Conservation (phyloP, 2,797 vertebrate species). For the Fistularia tabacaria region DNA sequence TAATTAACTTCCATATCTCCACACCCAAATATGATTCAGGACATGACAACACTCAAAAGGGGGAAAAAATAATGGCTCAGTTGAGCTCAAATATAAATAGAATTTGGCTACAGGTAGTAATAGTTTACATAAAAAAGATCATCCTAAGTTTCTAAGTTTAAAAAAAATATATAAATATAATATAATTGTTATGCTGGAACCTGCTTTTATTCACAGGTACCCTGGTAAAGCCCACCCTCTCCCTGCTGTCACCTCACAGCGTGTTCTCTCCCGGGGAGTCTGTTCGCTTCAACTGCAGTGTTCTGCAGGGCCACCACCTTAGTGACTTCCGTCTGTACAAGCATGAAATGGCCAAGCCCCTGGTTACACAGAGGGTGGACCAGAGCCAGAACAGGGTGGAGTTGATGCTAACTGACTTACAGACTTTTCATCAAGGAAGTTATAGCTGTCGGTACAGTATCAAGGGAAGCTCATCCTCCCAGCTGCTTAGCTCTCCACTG, state of each 20-base stretch:
- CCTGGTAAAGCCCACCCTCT: slow-evolving; percentile 65
- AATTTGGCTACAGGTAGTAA: background rate
- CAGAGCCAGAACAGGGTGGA: slow-evolving; percentile 64
- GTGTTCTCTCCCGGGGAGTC: slow-evolving; percentile 71
- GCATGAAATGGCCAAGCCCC: slow-evolving; percentile 64
- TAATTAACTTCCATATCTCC: too few species aligned
- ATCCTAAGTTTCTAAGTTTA: background rate
- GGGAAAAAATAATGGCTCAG: too few species aligned
- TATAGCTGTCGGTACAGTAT: slow-evolving; percentile 75
- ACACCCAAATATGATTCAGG: too few species aligned
- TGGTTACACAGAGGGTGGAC: slow-evolving; percentile 72
- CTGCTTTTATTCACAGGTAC: slow-evolving; percentile 49
- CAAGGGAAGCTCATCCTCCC: slow-evolving; percentile 51
- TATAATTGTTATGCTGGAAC: background rate
- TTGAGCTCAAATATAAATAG: too few species aligned
- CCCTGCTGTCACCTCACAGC: slow-evolving; percentile 67
- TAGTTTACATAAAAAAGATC: background rate
- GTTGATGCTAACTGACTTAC: slow-evolving; percentile 68
- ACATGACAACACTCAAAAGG: too few species aligned
- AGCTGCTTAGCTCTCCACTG: slow-evolving; percentile 64
- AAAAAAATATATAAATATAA: background rate
- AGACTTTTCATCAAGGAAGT: slow-evolving; percentile 73
- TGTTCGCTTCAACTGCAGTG: slow-evolving; percentile 69
- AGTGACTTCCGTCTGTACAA: slow-evolving; percentile 75
- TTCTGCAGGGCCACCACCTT: slow-evolving; percentile 60